Conservation (phyloP, 2,888 invertebrate genomes). For the Leptogaster cylindrica region DNA sequence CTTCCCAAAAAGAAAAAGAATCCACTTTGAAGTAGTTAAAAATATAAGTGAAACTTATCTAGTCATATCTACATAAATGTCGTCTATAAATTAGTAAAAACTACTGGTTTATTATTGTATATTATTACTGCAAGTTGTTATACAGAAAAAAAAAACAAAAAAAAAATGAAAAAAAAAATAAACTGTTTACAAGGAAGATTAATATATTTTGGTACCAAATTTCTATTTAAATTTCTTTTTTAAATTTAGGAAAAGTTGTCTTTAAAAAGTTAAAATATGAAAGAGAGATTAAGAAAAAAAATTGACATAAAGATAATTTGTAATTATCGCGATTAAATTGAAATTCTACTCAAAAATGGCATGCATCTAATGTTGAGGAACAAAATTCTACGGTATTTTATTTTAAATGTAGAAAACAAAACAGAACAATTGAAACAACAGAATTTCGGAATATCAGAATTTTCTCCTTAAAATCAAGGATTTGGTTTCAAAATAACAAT, state of each 20-base stretch:
- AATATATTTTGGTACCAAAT: constrained; percentile 42
- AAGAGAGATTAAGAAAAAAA: neutral
- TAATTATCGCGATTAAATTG: too few relatives aligned
- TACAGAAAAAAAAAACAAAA: constrained; percentile 33
- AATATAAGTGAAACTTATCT: constrained; percentile 18
- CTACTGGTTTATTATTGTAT: constrained; percentile 33
- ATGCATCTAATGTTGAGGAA: too few relatives aligned
- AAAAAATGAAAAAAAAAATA: constrained; percentile 41
- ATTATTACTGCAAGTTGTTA: constrained; percentile 40
- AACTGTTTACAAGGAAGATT: constrained; percentile 35
- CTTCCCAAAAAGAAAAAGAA: constrained; percentile 18
- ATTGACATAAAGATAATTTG: too few relatives aligned
- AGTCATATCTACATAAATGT: constrained; percentile 41
- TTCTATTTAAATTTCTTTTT: constrained; percentile 40
- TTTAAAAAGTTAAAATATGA: constrained; percentile 9
- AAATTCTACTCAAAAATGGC: too few relatives aligned
- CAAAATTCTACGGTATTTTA: too few relatives aligned
- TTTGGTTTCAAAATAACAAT: too few relatives aligned
- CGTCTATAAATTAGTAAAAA: constrained; percentile 38
- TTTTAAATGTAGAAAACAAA: too few relatives aligned
- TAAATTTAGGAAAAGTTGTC: constrained; percentile 24
- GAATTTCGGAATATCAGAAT: too few relatives aligned
- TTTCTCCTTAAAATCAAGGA: too few relatives aligned
- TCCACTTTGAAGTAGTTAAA: constrained; percentile 26
- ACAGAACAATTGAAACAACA: too few relatives aligned